Evolutionary conservation across 2,113 vertebrate species (phyloP).

Genomic region (Nymphicus hollandicus): DNA sequence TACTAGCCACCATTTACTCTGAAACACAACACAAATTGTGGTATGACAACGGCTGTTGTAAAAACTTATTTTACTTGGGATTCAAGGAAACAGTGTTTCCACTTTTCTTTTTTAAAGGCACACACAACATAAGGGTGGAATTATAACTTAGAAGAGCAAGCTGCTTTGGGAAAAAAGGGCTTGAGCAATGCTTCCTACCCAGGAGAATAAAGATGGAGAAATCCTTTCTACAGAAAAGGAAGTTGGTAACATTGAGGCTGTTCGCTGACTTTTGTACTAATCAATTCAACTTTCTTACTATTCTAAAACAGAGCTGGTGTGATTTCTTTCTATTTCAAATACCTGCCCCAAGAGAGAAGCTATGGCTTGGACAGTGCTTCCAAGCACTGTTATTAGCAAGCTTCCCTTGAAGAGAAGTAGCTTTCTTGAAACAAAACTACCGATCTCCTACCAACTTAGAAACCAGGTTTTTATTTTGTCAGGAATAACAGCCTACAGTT

Average conservation of each 20-base stretch:
- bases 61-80: neutral
- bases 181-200: slow-evolving; percentile 27
- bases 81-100: neutral
- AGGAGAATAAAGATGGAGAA: slow-evolving; percentile 40
- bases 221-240: slow-evolving; percentile 36
- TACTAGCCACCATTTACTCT: neutral
- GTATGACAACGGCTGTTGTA: neutral
- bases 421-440: neutral
- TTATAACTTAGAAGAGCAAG: slow-evolving; percentile 13
- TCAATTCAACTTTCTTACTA: neutral
- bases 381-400: neutral
- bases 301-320: neutral
- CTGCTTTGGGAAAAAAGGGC: slow-evolving; percentile 16
- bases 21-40: neutral
- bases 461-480: neutral
- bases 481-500: neutral
- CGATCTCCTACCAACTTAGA: neutral
- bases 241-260: neutral
- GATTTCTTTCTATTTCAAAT: neutral
- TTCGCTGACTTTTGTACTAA: neutral
- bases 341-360: neutral
- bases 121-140: neutral
- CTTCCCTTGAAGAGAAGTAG: neutral
- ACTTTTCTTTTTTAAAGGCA: neutral
- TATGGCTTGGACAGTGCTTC: neutral